Evolutionary conservation across 2,797 vertebrate genomes (phyloP), one percentile per base, ranked within the genome.

Genomic region (Zalophus californianus): DNA sequence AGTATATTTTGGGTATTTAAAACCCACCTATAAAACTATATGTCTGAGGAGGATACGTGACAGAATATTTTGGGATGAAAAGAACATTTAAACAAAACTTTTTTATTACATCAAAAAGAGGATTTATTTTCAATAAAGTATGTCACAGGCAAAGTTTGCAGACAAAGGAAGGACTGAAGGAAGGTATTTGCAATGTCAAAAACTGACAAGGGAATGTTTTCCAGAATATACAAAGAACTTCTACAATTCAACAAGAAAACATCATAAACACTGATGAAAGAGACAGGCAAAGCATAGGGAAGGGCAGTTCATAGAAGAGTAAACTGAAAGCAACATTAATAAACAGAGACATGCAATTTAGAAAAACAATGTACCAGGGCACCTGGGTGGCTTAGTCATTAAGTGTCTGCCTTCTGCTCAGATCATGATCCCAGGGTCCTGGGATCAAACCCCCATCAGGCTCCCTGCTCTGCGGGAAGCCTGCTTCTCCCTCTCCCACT

Each of bases 101-200:
- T 50, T 64, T 77, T 62, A 83, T 78, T 35, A 70, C 1, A 11
- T 38, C 27, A 95, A 62, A 79, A 79, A 75, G 84, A 56, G 21
- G 25, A 90, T 50, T 97, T 60, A 35, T 94, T 97, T 93, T 96
- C 50, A 93, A 38, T 85, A 75, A 70, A 90, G 44, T 20, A 13
- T 4, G 54, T 48, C 11, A 60, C 14, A 20, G 27, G 21, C n/a
- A 90, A 80, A 91, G 25, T 41, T 78, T 83, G 50, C 15, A 72
- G 58, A 75, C 56, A 89, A 77, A 90, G 44, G 20, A 73, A 83
- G 77, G n/a, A 83, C 3, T 64, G 52, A 15, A 20, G 62, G 25
- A 92, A 84, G 41, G 35, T 75, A 80, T 44, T 35, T 93, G 32
- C 70, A 85, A 21, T 60, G 48, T 80, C 44, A 88, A 91, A 94